Evolutionary conservation across 2,797 vertebrate genomes (phyloP), one percentile per base, ranked within the genome.

Genomic region (Otus scops): DNA sequence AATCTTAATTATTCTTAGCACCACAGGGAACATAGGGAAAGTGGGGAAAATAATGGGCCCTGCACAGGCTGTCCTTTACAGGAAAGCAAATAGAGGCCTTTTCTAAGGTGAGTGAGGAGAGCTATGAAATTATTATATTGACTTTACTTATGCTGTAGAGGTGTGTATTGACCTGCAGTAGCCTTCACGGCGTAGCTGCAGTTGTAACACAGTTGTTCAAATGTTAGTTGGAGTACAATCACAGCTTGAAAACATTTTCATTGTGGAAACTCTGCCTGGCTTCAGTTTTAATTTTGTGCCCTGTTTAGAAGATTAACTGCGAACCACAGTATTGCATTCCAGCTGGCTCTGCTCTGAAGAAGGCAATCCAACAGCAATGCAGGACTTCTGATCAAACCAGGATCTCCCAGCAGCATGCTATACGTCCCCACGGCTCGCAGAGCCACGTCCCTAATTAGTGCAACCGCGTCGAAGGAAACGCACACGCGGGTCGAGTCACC

Each of bases 301-400:
- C 93, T 79, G 70, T 91, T 73, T 45, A 64, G 84, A 86, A 84
- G 93, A 81, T 89, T 88, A 94, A 34, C 90, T 71, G 84, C 51
- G 92, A 92, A 67, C 88, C 85, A 81, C 68, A 69, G 87, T 17
- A 47, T 4, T 1, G 3, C 6, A 8, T 43, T 93, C 90, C 95
- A 97, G 92, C 90, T 97, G 96, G 91, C 92, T 89, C 18, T 47
- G 81, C 75, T 54, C 45, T 50, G 88, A 71, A 87, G 89, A 53
- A 83, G 70, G 56, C 10, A 30, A 30, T 80, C 86, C 94, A 92
- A 87, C 54, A 73, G 74, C 51, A 67, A 2, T 0, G n/a, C 2
- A 48, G 69, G 84, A 36, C 34, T 64, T 16, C 8, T n/a, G 70
- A 57, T 50, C 60, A 18, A 60, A 30, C 18, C 53, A 61, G 75